Evolutionary conservation across 2,888 invertebrate species (phyloP).

Genomic region (Drosophila niveifrons): DNA sequence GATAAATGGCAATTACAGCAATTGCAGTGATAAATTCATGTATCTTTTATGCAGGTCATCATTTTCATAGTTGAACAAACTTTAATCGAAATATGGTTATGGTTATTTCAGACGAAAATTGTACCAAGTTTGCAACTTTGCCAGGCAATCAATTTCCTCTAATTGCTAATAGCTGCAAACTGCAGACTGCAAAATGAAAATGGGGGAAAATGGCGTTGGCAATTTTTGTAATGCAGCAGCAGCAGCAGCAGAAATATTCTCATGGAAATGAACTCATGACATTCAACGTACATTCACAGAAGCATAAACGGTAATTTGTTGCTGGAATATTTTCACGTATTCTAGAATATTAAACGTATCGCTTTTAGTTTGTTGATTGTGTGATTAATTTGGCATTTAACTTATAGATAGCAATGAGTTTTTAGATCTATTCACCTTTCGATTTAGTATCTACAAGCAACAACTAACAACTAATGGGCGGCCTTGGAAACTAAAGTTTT

Average conservation of each 20-base stretch:
- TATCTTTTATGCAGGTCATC: not conserved
- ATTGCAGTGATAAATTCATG: constrained; percentile 2
- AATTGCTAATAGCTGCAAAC: constrained; percentile 1
- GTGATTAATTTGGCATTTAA: constrained; percentile 6
- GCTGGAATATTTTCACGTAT: not conserved
- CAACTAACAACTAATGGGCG: constrained; percentile 19
- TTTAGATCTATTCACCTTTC: constrained; percentile 21
- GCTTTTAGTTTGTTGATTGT: not conserved
- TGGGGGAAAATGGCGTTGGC: not conserved
- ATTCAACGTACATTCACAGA: not conserved
- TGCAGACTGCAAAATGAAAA: constrained; percentile 1
- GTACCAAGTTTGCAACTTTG: not conserved
- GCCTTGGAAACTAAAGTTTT: constrained; percentile 37
- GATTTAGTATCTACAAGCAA: constrained; percentile 33
- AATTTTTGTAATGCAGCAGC: not conserved
- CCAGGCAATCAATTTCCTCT: constrained; percentile 14
- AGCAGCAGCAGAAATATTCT: not conserved
- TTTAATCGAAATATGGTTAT: not conserved
- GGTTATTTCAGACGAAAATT: constrained; percentile 11
- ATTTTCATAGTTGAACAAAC: constrained; percentile 8
- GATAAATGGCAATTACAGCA: constrained; percentile 15
- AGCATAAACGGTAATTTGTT: not conserved
- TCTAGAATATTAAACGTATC: not conserved
- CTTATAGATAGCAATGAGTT: constrained; percentile 1
- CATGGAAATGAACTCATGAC: not conserved